A percentile compares a stretch with the other conserved stretches of the same genome.
phyloP scores from a whole-genome alignment of 2,113 vertebrate species.

The Brachirus orientalis region DNA sequence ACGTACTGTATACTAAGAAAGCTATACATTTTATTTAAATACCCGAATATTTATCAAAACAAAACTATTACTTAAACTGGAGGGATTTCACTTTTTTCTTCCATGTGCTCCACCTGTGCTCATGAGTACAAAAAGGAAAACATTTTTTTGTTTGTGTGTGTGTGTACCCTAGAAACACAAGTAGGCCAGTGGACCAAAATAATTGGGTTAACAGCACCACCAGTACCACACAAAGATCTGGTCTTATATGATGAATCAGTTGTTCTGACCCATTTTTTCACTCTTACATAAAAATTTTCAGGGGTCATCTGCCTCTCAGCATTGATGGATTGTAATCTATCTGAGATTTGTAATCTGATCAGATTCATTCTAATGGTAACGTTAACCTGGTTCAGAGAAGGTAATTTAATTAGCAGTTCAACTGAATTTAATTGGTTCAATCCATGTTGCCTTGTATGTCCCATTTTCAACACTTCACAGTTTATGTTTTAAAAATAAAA shows the following conservation, averaged over 20 bases:
- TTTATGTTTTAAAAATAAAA: not conserved
- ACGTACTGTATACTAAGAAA: too few species aligned
- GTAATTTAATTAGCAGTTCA: not conserved
- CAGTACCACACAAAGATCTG: not conserved
- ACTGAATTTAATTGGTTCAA: not conserved
- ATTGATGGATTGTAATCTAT: not conserved
- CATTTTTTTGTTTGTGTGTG: not conserved
- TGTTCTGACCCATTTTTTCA: conserved; percentile 24
- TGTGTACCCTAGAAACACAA: conserved; percentile 8
- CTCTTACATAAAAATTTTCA: not conserved
- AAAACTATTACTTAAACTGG: too few species aligned
- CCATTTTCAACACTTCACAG: not conserved
- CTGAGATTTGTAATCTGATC: too few species aligned
- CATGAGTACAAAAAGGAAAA: not conserved
- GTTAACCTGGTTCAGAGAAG: not conserved
- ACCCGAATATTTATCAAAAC: not conserved
- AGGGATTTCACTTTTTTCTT: too few species aligned
- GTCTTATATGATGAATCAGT: not conserved
- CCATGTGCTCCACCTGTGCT: too few species aligned
- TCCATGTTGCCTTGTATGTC: too few species aligned
- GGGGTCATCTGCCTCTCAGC: not conserved
- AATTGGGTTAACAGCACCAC: not conserved
- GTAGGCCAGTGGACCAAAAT: conserved; percentile 12
- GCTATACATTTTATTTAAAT: too few species aligned
- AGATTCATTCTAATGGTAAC: not conserved